phyloP scores from a whole-genome alignment of 2,888 invertebrate genomes.

The Rotaria macrura region DNA sequence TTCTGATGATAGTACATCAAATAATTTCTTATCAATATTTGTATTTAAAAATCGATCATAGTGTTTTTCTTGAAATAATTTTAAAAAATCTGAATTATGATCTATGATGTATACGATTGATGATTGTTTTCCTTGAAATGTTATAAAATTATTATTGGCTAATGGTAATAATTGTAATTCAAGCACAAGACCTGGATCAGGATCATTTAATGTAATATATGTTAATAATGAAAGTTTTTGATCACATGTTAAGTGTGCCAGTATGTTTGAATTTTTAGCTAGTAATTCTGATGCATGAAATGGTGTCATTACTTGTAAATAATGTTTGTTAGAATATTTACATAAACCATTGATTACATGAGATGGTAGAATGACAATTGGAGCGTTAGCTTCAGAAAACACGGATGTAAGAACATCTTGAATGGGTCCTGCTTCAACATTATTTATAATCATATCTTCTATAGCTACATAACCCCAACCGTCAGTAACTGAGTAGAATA shows the following conservation, averaged over 20 bases:
- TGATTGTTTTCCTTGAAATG: conserved; percentile 32
- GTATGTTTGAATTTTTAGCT: conserved; percentile 26
- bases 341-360: conserved; percentile 31
- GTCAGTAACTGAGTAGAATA: conserved; percentile 32
- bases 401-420: conserved; percentile 31
- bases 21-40: conserved; percentile 25
- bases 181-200: conserved; percentile 27
- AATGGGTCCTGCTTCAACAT: conserved; percentile 20
- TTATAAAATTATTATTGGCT: conserved; percentile 28
- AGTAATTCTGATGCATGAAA: conserved; percentile 32
- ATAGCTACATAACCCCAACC: conserved; percentile 34
- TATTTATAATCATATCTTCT: conserved; percentile 34
- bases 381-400: conserved; percentile 30
- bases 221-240: conserved; percentile 28
- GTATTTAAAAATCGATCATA: conserved; percentile 25
- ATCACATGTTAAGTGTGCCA: conserved; percentile 17
- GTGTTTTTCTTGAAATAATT: neutral
- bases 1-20: conserved; percentile 22
- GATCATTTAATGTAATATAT: conserved; percentile 25
- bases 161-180: conserved; percentile 30
- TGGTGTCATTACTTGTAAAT: conserved; percentile 33
- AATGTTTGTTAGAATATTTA: conserved; percentile 27
- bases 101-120: conserved; percentile 22
- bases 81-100: conserved; percentile 12
- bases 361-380: conserved; percentile 27